Percentiles rank a stretch among this genome's conserved stretches.
Evolutionary conservation across 2,113 vertebrate genomes (phyloP).

Genomic region (Xenotilapia caudafasciata): DNA sequence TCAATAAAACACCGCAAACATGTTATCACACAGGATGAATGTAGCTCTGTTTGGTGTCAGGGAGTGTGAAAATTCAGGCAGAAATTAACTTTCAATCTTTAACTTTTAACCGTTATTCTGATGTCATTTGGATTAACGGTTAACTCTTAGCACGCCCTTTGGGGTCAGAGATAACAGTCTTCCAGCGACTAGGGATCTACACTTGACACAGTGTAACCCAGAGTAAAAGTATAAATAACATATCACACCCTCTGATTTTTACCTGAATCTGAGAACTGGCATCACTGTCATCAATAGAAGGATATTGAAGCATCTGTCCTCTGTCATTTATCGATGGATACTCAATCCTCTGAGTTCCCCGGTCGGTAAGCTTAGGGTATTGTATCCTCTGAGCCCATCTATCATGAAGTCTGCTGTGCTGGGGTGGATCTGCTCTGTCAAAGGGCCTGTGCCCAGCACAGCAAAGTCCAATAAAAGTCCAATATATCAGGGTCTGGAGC

Average conservation of each 20-base stretch:
- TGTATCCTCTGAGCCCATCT: slow-evolving; percentile 43
- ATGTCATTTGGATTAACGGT: background rate
- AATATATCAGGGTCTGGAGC: slow-evolving; percentile 62
- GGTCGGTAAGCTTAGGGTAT: slow-evolving; percentile 15
- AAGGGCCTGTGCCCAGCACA: slow-evolving; percentile 59
- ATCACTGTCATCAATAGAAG: slow-evolving; percentile 2
- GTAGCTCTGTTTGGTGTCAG: background rate
- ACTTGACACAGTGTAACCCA: background rate
- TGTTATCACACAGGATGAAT: background rate
- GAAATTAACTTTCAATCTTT: background rate
- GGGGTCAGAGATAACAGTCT: slow-evolving; percentile 9
- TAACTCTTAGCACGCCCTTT: slow-evolving; percentile 15
- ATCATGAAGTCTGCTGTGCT: slow-evolving; percentile 1
- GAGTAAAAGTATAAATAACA: background rate
- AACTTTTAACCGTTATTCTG: background rate
- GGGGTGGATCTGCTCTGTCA: background rate
- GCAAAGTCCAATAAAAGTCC: slow-evolving; percentile 66
- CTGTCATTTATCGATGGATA: slow-evolving; percentile 51
- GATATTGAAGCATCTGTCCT: slow-evolving; percentile 30
- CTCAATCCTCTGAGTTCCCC: slow-evolving; percentile 36
- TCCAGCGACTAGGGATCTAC: background rate
- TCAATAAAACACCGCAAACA: background rate
- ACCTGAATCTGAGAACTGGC: slow-evolving; percentile 54
- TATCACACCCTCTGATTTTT: background rate
- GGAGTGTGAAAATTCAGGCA: background rate